These are phyloP conservation scores for Trinectes maculatus DNA, from an alignment of 2,113 vertebrate species.

Conservation along the genomic window DNA sequence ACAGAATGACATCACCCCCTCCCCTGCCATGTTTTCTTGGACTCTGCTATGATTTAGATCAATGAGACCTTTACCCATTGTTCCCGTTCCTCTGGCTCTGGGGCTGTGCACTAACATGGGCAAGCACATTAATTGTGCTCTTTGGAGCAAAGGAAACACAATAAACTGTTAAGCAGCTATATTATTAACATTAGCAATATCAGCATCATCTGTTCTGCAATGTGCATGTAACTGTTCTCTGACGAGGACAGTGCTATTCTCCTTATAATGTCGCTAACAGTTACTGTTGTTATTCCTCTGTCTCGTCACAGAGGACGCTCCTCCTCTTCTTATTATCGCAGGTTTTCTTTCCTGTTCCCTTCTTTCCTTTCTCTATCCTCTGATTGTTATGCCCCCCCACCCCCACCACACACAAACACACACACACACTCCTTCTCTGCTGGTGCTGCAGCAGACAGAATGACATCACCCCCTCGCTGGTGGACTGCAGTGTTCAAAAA, in stretches of 20 bases:
- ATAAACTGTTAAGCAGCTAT: conserved; percentile 51
- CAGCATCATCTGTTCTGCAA: conserved; percentile 30
- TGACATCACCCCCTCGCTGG: conserved; percentile 76
- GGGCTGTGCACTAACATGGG: conserved; percentile 17
- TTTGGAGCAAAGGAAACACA: conserved; percentile 47
- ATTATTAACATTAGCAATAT: conserved; percentile 33
- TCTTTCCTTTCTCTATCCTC: conserved; percentile 16
- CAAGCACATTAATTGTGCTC: conserved; percentile 62
- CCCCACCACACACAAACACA: not conserved
- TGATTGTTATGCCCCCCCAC: not conserved
- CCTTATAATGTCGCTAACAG: no score
- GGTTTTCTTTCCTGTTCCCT: conserved; percentile 36
- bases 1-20: conserved; percentile 79
- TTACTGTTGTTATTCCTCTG: no score
- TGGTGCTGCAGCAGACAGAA: conserved; percentile 77
- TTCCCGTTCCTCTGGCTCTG: conserved; percentile 32
- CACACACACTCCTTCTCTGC: conserved; percentile 45
- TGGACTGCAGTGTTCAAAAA: conserved; percentile 75
- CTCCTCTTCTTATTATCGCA: conserved; percentile 13
- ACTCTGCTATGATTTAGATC: conserved; percentile 38
- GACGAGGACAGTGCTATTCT: conserved; percentile 40
- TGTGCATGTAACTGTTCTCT: conserved; percentile 38
- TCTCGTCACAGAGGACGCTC: conserved; percentile 48
- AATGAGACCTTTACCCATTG: conserved; percentile 46
- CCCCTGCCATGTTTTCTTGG: conserved; percentile 18